phyloP scores from a whole-genome alignment of 2,888 invertebrate species.

The Andricus quercusramuli region DNA sequence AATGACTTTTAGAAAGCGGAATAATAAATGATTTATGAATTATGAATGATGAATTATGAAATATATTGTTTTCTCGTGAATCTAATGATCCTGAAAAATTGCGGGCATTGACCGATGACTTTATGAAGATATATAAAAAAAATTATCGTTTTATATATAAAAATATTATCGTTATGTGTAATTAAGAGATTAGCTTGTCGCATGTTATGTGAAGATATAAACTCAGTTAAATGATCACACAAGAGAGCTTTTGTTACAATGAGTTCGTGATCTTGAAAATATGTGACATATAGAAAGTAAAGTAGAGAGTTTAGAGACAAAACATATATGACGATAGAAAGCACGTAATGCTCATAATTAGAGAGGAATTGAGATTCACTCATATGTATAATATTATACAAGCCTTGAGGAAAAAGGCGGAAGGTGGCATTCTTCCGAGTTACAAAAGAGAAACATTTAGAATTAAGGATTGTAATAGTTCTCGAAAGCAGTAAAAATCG shows the following conservation, averaged over 20 bases:
- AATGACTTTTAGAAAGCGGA: conserved; percentile 27
- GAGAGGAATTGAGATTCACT: conserved; percentile 1
- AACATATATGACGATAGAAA: conserved; percentile 8
- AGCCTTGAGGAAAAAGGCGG: neutral
- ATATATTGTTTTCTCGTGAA: conserved; percentile 14
- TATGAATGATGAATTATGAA: conserved; percentile 17
- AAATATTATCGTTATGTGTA: neutral
- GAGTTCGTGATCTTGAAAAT: conserved; percentile 25
- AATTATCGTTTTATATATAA: neutral
- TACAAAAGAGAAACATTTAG: neutral
- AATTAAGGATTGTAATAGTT: neutral
- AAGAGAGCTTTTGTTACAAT: conserved; percentile 1
- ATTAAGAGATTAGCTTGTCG: neutral
- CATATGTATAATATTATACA: neutral
- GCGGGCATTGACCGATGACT: neutral
- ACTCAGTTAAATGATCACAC: neutral
- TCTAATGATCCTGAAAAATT: conserved; percentile 7
- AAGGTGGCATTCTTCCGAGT: conserved; percentile 4
- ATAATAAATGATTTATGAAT: conserved; percentile 37
- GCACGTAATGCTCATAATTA: conserved; percentile 2
- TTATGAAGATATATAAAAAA: neutral
- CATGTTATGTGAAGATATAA: neutral
- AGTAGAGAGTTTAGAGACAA: neutral
- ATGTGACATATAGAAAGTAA: neutral
- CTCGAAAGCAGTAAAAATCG: neutral